Percentiles rank a stretch among this genome's conserved stretches.
Conservation (phyloP, 2,113 vertebrate species). For the Bujurquina vittata region DNA sequence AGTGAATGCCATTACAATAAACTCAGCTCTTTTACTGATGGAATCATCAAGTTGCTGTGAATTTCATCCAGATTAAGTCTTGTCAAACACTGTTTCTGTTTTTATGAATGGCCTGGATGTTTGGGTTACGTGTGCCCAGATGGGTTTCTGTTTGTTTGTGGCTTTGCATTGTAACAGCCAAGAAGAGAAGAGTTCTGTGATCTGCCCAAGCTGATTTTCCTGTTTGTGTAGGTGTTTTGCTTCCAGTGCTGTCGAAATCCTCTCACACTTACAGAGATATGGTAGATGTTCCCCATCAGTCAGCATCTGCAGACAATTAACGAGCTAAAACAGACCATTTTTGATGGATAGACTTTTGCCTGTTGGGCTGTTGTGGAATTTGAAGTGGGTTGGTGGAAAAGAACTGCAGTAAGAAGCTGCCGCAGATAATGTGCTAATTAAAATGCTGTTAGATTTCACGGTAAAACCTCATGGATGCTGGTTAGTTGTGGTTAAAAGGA, state of each 20-base stretch:
- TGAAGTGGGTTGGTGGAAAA: background rate
- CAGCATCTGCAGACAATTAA: slow-evolving; percentile 44
- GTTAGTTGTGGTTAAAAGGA: no score
- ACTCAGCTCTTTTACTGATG: background rate
- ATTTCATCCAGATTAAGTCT: slow-evolving; percentile 4
- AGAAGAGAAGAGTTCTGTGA: background rate
- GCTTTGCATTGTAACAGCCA: background rate
- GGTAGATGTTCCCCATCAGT: background rate
- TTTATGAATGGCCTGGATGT: background rate
- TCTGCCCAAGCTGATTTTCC: slow-evolving; percentile 11
- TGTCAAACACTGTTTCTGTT: slow-evolving; percentile 8
- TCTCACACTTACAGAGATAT: background rate
- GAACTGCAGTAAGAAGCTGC: background rate
- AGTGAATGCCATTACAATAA: slow-evolving; percentile 14
- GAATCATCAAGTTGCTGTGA: slow-evolving; percentile 2
- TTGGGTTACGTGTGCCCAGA: background rate
- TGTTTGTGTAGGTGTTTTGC: slow-evolving; percentile 27
- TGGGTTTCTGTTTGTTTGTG: background rate
- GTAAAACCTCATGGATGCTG: no score
- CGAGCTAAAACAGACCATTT: background rate
- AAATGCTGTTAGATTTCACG: background rate
- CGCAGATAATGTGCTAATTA: background rate
- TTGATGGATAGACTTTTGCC: background rate
- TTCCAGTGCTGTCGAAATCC: slow-evolving; percentile 13
- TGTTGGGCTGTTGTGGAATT: slow-evolving; percentile 15